Base-by-base conservation (phyloP, 2,113 vertebrate genomes). In the Phylloscopus trochiloides region DNA sequence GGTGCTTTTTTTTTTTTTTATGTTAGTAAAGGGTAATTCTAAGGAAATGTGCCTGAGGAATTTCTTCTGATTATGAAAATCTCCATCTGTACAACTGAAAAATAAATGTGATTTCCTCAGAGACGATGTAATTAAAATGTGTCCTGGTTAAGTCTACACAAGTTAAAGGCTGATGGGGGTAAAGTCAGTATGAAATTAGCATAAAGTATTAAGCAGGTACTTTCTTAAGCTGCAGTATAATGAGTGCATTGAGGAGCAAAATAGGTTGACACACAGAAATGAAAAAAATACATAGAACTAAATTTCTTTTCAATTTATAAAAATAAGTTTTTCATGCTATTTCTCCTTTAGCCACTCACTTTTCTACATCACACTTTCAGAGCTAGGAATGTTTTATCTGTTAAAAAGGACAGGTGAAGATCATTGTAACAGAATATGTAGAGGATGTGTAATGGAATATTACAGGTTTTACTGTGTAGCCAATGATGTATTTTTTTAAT, bases 91-190 rank as follows among this genome's bases (percentile, higher is more conserved):
- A 91, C 26, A 88, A 74, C 63, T 87, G 91, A 82, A 91, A 97
- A 97, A 96, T 91, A 93, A 76, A 51, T 83, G 76, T 85, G 94
- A 86, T 95, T 94, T 88, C 86, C 75, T 90, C 29, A 63, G 76
- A 93, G 77, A 96, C 17, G 68, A 65, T 95, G 50, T 88, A 93
- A 96, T 97, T 97, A 96, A 97, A 97, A 97, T 95, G 70, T 96
- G 96, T 97, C 97, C 73, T 62, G 81, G 72, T 96, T 96, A 96
- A 94, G 72, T 95, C 91, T 95, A 88, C 87, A 63, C 58, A 81
- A 78, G 95, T 96, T 97, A 97, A 97, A 96, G 84, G 91, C 77
- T 95, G 68, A 38, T 75, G 70, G 66, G 76, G 75, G 59, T 90
- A 96, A 96, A 97, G 70, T 65, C 89, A 78, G 88, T 72, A 59